These are phyloP conservation scores for Thecophora atra DNA, from an alignment of 2,888 invertebrate species.

Conservation along the genomic window DNA sequence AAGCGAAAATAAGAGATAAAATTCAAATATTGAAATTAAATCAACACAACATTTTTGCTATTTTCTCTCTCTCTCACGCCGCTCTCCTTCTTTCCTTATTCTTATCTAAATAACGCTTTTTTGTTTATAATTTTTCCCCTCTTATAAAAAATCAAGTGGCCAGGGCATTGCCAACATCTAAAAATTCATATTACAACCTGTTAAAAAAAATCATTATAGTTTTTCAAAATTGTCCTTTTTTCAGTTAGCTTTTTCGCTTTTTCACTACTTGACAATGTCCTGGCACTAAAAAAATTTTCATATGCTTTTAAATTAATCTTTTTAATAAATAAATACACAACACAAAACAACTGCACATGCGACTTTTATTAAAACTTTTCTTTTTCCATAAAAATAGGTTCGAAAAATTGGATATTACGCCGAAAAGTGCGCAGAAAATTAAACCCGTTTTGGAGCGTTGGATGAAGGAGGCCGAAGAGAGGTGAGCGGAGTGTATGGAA, in stretches of 20 bases:
- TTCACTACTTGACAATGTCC: conserved; percentile 71
- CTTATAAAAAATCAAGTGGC: conserved; percentile 68
- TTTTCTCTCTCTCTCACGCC: conserved; percentile 17
- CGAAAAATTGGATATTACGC: conserved; percentile 99
- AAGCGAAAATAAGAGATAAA: too few relatives aligned
- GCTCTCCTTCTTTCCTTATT: too few relatives aligned
- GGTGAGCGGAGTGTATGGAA: conserved; percentile 74
- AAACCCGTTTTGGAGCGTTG: conserved; percentile 98
- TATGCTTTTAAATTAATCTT: conserved; percentile 13
- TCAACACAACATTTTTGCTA: conserved; percentile 1
- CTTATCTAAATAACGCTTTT: conserved; percentile 54
- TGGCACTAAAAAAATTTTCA: conserved; percentile 69
- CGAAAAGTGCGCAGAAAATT: conserved; percentile 99
- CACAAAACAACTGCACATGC: conserved; percentile 49
- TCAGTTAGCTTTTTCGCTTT: conserved; percentile 38
- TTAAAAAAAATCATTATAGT: background rate
- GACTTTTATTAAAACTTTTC: conserved; percentile 17
- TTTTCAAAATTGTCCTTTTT: conserved; percentile 17
- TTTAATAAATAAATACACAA: conserved; percentile 6
- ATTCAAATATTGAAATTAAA: too few relatives aligned
- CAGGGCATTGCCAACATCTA: conserved; percentile 86
- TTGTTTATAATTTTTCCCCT: conserved; percentile 18
- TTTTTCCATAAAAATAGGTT: conserved; percentile 73
- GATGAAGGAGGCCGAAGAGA: conserved; percentile 99
- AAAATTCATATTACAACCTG: background rate